These are phyloP conservation scores for Cremastobaeus sp. DNA, from an alignment of 2,888 invertebrate genomes.

Conservation along the genomic window DNA sequence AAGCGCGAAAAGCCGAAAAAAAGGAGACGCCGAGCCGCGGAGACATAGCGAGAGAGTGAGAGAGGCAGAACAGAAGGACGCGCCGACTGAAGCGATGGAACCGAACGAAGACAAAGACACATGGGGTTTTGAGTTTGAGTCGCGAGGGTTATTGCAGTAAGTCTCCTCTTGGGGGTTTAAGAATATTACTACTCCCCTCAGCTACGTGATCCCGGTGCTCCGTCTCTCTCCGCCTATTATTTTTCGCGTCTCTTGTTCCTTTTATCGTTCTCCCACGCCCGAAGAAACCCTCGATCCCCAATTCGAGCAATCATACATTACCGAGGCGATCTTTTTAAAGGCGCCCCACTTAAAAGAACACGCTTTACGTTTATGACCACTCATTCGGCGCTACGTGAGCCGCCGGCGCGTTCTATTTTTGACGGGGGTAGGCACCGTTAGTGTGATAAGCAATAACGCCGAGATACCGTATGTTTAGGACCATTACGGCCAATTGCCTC, in stretches of 20 bases:
- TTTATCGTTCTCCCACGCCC: conserved; percentile 61
- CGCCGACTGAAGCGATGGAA: too few species aligned
- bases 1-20: conserved; percentile 55
- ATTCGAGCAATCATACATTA: conserved; percentile 73
- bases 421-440: conserved; percentile 58
- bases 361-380: conserved; percentile 78
- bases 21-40: conserved; percentile 43
- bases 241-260: conserved; percentile 58
- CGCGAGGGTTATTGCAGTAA: conserved; percentile 78
- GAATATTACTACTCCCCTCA: conserved; percentile 74
- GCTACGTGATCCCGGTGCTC: conserved; percentile 41
- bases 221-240: conserved; percentile 61
- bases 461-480: conserved; percentile 64
- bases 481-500: conserved; percentile 62
- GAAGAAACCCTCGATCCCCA: conserved; percentile 61
- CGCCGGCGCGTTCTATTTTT: conserved; percentile 64
- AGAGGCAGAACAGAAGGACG: conserved; percentile 21
- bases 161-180: conserved; percentile 78
- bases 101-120: too few species aligned
- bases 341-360: conserved; percentile 78
- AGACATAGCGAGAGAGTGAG: too few species aligned
- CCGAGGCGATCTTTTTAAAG: conserved; percentile 76
- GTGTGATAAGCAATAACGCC: conserved; percentile 75
- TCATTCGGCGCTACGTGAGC: conserved; percentile 73
- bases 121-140: conserved; percentile 75